Conservation (phyloP, 2,797 vertebrate genomes). For the Acrocephalus scirpaceus region DNA sequence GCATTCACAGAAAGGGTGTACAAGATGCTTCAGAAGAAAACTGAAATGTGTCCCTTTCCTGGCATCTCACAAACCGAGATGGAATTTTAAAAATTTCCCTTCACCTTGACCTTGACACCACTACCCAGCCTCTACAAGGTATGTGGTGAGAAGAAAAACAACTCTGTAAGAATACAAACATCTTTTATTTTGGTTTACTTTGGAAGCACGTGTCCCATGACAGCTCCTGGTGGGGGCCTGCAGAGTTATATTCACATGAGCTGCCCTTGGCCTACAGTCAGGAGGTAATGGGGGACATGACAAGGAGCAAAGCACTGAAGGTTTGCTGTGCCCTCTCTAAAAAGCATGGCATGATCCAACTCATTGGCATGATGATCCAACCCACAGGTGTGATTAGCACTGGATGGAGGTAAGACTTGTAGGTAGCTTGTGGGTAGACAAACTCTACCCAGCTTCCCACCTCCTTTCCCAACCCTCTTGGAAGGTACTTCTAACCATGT, state of each 20-base stretch:
- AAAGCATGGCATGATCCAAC: not conserved
- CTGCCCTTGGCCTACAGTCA: fast-evolving
- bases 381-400: not conserved
- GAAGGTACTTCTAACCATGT: not conserved
- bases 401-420: not conserved
- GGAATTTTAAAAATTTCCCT: not conserved
- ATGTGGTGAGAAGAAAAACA: not conserved
- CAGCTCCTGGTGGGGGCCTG: not conserved
- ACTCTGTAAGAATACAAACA: not conserved
- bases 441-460: not conserved
- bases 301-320: not conserved
- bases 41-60: not conserved
- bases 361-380: not conserved
- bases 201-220: fast-evolving
- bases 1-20: fast-evolving
- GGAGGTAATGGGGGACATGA: fast-evolving
- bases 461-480: not conserved
- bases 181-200: not conserved
- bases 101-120: not conserved
- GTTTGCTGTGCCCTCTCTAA: not conserved
- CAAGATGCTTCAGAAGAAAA: not conserved
- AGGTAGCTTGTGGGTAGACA: fast-evolving
- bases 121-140: not conserved
- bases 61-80: not conserved
- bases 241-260: fast-evolving